Conservation (phyloP, 53 echinoderm and acorn worm genomes). For the Henricia sp. region DNA sequence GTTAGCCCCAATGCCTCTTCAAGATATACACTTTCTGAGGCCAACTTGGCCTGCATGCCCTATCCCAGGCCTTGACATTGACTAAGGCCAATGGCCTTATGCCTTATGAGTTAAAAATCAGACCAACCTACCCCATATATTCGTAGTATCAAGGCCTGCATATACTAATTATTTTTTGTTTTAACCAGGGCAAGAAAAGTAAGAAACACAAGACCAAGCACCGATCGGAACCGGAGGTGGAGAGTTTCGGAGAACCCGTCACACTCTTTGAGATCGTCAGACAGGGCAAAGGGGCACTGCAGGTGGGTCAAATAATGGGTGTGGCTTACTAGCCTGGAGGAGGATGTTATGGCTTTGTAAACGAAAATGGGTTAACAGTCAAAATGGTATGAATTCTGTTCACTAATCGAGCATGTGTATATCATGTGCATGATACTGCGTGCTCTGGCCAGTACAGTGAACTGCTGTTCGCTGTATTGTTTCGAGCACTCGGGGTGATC, state of each 20-base stretch:
- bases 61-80: neutral
- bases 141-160: too few species aligned
- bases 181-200: constrained; percentile 40
- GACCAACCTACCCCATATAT: neutral
- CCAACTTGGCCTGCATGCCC: too few species aligned
- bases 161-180: neutral
- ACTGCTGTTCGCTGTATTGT: too few species aligned
- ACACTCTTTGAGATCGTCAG: constrained; percentile 98
- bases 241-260: constrained; percentile 81
- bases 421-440: too few species aligned
- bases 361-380: too few species aligned
- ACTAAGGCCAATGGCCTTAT: neutral
- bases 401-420: too few species aligned
- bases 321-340: neutral
- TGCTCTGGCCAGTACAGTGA: too few species aligned
- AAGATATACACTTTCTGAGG: too few species aligned
- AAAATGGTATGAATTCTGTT: too few species aligned
- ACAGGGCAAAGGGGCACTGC: constrained; percentile 84
- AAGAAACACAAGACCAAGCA: constrained; percentile 42
- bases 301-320: constrained; percentile 49
- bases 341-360: neutral
- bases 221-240: constrained; percentile 66
- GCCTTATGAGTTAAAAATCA: neutral
- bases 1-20: too few species aligned
- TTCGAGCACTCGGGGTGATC: too few species aligned